phyloP scores from a whole-genome alignment of 2,113 vertebrate species.

The Patagioenas fasciata region DNA sequence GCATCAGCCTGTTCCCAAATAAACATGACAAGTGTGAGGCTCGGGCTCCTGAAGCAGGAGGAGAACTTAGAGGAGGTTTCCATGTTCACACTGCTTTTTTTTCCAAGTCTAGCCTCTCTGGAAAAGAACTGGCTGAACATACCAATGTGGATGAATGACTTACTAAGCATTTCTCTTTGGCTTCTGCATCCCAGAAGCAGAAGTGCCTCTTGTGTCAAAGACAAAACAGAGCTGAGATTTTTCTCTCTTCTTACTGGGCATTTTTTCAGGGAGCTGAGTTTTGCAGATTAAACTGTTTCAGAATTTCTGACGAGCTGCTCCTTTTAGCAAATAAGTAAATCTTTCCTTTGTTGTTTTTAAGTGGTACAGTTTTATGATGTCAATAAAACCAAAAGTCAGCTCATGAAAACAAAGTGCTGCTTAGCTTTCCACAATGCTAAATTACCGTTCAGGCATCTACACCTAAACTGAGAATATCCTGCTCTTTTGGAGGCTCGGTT shows the following conservation, averaged over 20 bases:
- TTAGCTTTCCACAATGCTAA: not conserved
- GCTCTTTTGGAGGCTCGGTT: not conserved
- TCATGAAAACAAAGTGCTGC: accelerated
- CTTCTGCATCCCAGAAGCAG: not conserved
- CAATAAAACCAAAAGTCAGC: not conserved
- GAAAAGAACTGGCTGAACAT: not conserved
- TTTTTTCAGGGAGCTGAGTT: not conserved
- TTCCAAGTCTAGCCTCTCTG: not conserved
- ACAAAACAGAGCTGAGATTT: not conserved
- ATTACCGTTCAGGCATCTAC: not conserved
- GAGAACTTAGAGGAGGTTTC: not conserved
- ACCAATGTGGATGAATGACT: not conserved
- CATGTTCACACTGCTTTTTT: not conserved
- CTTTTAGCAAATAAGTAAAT: not conserved
- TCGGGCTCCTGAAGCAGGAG: not conserved
- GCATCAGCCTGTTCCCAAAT: not conserved
- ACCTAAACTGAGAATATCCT: not conserved
- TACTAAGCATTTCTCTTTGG: not conserved
- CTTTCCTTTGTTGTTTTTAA: not conserved
- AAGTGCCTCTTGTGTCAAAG: not conserved
- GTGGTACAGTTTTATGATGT: accelerated
- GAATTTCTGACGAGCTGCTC: not conserved
- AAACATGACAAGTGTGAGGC: not conserved
- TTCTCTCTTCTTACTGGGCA: accelerated
- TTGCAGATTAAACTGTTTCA: not conserved